Conservation (phyloP, 1,140 invertebrate genomes). For the Lepidurus packardi region DNA sequence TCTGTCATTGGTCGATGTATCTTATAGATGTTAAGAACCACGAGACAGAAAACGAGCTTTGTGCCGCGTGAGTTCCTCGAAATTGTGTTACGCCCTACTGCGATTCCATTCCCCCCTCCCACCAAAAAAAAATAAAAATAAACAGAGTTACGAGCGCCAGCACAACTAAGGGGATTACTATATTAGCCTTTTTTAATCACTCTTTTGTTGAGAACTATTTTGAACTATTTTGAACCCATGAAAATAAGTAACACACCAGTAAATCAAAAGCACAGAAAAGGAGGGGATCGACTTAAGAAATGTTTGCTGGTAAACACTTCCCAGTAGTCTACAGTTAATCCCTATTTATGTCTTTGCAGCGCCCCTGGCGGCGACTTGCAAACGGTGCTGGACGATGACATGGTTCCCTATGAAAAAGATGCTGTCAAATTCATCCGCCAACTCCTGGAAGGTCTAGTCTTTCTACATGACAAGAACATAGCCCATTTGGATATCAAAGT, state of each 20-base stretch:
- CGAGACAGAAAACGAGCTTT: neutral
- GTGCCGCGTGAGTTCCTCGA: neutral
- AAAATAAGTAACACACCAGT: neutral
- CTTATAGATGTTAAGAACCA: too few relatives aligned
- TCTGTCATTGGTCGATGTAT: neutral
- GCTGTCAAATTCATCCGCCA: conserved; percentile 62
- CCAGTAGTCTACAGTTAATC: neutral
- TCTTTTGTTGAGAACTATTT: conserved; percentile 4
- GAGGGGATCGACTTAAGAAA: neutral
- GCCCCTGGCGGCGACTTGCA: conserved; percentile 69
- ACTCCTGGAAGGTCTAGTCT: conserved; percentile 62
- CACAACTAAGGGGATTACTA: conserved; percentile 12
- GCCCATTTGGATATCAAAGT: conserved; percentile 76
- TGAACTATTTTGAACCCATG: neutral
- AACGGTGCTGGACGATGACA: conserved; percentile 65
- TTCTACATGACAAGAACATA: conserved; percentile 66
- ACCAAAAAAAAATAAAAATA: too few relatives aligned
- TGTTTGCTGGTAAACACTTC: neutral
- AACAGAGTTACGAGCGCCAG: neutral
- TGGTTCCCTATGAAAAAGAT: conserved; percentile 62
- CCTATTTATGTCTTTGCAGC: conserved; percentile 48
- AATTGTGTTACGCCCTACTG: conserved; percentile 1
- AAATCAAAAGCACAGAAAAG: neutral
- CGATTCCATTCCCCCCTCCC: neutral
- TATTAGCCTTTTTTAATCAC: conserved; percentile 10